Base-by-base conservation (phyloP, 1,140 invertebrate genomes). In the Cotesia typhae region DNA sequence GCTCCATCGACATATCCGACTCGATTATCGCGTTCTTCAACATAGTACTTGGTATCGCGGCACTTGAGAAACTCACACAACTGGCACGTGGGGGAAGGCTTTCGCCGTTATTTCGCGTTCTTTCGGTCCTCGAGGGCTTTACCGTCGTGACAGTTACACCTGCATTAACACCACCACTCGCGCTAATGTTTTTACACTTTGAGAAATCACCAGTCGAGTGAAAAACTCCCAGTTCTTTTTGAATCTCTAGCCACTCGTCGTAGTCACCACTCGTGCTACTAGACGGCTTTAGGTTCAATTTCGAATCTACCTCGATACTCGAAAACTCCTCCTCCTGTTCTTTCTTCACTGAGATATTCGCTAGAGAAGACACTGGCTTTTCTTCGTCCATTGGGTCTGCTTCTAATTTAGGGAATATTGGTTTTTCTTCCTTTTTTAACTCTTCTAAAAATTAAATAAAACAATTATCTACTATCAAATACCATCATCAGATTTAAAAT, bases 211-310 rank as follows among this genome's bases (percentile, higher is more conserved):
- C 66, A 17, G 37, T 37, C 6, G 79, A 63, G 14, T 83, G 81
- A 81, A 83, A 90, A 37, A 87, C 89, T 64, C 88, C 88, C 1
- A 93, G 81, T 78, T 92, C 92, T 68, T 91, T 90, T 75, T 92
- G 91, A 37, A 92, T 91, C 63, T 90, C 91, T 4, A 90, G 84
- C 91, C 91, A 92, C 76, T 92, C 91, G 78, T 92, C 91, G 73
- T 91, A 91, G 74, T 89, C 87, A 59, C 88, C 87, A 47, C 80
- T 85, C 9, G 81, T 77, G 72, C 81, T 83, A 71, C 78, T 83
- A n/a, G 82, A 77, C 12, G 83, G 78, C 60, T 85, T 85, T 20
- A 81, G 75, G 57, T 78, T 55, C 36, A 77, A 71, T 71, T 84
- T 88, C 61, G 82, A 83, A 63, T 83, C 82, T 6, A 78, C 75